These are phyloP conservation scores for Neodiprion virginianus DNA, from an alignment of 1,140 invertebrate species.

Conservation along the genomic window DNA sequence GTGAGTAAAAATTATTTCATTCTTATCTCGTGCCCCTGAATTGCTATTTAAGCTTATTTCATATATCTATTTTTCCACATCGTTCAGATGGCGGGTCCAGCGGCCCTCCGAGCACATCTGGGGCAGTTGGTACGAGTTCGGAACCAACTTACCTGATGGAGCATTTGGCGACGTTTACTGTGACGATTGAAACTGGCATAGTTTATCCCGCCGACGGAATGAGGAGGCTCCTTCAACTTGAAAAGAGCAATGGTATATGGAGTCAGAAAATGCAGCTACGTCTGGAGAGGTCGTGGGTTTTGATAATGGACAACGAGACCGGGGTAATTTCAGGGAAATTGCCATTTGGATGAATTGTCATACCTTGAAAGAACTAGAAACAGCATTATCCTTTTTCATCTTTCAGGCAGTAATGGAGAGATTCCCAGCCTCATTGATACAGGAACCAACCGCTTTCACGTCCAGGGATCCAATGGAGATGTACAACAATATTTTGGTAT, in stretches of 20 bases:
- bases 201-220: constrained; percentile 94
- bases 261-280: constrained; percentile 97
- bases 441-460: constrained; percentile 96
- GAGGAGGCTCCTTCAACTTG: constrained; percentile 90
- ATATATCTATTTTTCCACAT: constrained; percentile 2
- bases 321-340: constrained; percentile 72
- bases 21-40: too few species aligned
- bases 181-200: constrained; percentile 86
- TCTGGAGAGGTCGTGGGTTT: constrained; percentile 86
- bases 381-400: constrained; percentile 1
- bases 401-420: constrained; percentile 92
- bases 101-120: constrained; percentile 47
- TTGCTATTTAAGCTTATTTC: neutral
- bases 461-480: constrained; percentile 95
- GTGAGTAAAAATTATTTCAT: constrained; percentile 28
- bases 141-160: constrained; percentile 89
- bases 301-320: constrained; percentile 96
- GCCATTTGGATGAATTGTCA: neutral
- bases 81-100: constrained; percentile 45
- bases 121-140: constrained; percentile 60
- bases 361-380: constrained; percentile 13
- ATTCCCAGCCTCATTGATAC: constrained; percentile 90
- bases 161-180: constrained; percentile 97
- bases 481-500: constrained; percentile 98
- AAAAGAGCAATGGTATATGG: constrained; percentile 98